A percentile compares a stretch with the other conserved stretches of the same genome.
Evolutionary conservation across 2,113 vertebrate species (phyloP).

Genomic region (Tamias sibiricus): DNA sequence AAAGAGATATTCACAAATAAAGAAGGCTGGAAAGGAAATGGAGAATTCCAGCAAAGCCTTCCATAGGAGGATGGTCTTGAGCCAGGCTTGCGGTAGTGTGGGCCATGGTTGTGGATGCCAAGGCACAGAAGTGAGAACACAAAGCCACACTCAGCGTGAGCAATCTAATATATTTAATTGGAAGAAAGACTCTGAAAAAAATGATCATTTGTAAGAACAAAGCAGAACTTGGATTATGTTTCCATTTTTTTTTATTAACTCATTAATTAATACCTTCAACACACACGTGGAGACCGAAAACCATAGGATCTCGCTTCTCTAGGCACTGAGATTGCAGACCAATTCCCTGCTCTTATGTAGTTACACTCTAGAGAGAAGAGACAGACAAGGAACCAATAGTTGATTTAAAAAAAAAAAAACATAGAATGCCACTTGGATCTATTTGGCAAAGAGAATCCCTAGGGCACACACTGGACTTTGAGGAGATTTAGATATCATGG

Average conservation of each 20-base stretch:
- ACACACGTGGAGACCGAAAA: not conserved
- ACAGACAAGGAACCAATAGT: not conserved
- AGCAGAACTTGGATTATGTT: not conserved
- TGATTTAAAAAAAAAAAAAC: not conserved
- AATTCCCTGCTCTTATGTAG: not conserved
- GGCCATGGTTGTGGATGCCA: not conserved
- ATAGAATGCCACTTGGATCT: not conserved
- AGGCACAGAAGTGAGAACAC: not conserved
- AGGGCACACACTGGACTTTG: rapidly evolving
- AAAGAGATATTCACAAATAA: not conserved
- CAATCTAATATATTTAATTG: not conserved
- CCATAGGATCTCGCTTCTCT: not conserved
- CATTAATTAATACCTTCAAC: not conserved
- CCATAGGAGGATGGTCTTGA: not conserved
- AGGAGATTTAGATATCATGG: not conserved
- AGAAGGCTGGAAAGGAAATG: not conserved
- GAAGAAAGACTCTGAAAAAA: not conserved
- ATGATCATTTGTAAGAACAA: not conserved
- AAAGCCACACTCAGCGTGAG: not conserved
- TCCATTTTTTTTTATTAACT: not conserved
- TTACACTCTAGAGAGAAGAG: not conserved
- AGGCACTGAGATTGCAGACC: not conserved
- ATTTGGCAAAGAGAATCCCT: not conserved
- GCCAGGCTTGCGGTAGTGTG: not conserved
- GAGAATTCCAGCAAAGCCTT: not conserved